Base-by-base conservation (phyloP, 2,888 invertebrate species). In the Conops quadrifasciatus region DNA sequence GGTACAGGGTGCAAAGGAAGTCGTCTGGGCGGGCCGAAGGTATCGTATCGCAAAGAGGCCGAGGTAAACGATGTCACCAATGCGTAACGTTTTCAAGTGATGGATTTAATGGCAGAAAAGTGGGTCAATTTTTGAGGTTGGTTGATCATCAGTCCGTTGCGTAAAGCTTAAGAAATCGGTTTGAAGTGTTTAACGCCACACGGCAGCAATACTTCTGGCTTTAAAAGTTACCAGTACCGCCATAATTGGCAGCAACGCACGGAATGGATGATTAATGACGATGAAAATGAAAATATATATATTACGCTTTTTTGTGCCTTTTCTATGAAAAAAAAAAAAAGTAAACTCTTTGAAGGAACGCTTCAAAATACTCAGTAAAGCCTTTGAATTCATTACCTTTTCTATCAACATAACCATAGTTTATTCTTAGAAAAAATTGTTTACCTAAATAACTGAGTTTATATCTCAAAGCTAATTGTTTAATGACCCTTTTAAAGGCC, bases 31-130 rank as follows among this genome's bases (percentile, higher is more conserved):
- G 16, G 49, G n/a, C 49, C 16, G 49, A 49, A 49, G 49, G 36
- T 36, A 7, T 36, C 36, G 36, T 4, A 7, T 11, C 11, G 30
- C 30, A 2, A 15, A 9, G 11, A n/a, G 59, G 15, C n/a, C n/a
- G 59, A 19, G 11, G 60, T 28, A 16, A n/a, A 60, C 16, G 30
- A 60, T 16, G 30, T 28, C 4, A 16, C 16, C n/a, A 43, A 15
- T 21, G 43, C n/a, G 19, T 1, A 47, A 16, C 26, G 21, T 24
- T 26, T 47, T 7, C 45, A 51, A 24, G 4, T 13, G 47, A 9
- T 62, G 64, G 72, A 70, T 74, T 72, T 70, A 71, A 74, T 72
- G 74, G 69, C 67, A 67, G 68, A 71, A 68, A 73, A 73, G 73
- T 73, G 72, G 70, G 67, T 72, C 71, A 69, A 67, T 59, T 71